phyloP scores from a whole-genome alignment of 2,888 invertebrate species.

The Deilephila porcellus region DNA sequence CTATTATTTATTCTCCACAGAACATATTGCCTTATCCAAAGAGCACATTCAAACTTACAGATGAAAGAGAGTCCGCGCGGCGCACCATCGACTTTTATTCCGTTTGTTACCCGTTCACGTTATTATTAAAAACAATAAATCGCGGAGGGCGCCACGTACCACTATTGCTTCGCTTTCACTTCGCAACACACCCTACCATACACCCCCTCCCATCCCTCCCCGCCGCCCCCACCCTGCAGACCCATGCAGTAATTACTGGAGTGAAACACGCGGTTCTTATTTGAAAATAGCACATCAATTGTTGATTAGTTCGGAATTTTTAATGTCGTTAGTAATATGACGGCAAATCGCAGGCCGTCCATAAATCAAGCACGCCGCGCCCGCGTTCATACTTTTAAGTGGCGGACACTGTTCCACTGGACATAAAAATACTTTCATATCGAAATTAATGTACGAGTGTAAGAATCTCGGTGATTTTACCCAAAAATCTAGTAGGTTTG shows the following conservation, averaged over 20 bases:
- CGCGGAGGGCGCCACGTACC: constrained; percentile 81
- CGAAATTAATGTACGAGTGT: not conserved
- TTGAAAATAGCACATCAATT: constrained; percentile 58
- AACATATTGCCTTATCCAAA: constrained; percentile 43
- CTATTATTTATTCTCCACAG: not conserved
- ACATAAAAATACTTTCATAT: constrained; percentile 15
- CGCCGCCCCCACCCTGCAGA: constrained; percentile 34
- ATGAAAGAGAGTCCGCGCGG: constrained; percentile 45
- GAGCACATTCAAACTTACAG: constrained; percentile 31
- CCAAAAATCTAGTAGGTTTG: too few species aligned
- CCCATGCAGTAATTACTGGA: constrained; percentile 52
- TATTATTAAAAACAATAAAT: constrained; percentile 86
- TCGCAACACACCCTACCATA: constrained; percentile 57
- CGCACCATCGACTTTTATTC: constrained; percentile 78
- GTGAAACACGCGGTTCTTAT: constrained; percentile 54
- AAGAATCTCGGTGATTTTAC: too few species aligned
- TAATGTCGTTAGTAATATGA: constrained; percentile 35
- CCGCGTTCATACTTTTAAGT: constrained; percentile 5
- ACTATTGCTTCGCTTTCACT: constrained; percentile 81
- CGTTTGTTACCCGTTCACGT: constrained; percentile 82
- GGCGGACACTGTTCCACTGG: not conserved
- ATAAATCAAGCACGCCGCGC: constrained; percentile 28
- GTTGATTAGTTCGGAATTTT: constrained; percentile 51
- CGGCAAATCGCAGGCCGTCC: constrained; percentile 10
- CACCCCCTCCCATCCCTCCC: constrained; percentile 34